phyloP scores from a whole-genome alignment of 37 sponge, comb jelly and placozoan genomes.

The Beroe forskalii region DNA sequence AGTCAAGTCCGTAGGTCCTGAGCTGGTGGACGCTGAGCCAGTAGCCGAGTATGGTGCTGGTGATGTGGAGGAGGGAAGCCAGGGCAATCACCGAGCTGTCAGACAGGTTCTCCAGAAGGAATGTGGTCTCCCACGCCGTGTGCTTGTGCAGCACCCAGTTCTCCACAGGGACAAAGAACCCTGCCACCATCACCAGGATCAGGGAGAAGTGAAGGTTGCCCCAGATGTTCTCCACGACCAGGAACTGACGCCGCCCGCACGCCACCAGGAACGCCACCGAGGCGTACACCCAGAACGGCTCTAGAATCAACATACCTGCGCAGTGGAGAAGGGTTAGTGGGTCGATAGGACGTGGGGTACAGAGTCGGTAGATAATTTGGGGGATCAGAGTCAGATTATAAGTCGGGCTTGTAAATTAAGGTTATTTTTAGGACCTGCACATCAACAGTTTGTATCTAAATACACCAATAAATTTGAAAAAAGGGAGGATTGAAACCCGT shows the following conservation, averaged over 20 bases:
- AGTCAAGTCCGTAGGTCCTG: not conserved
- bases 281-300: slow-evolving; percentile 60
- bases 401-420: not conserved
- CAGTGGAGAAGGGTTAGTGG: too few species aligned
- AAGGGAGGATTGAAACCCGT: too few species aligned
- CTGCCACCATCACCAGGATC: not conserved
- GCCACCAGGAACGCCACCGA: not conserved
- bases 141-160: slow-evolving; percentile 55
- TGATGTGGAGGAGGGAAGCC: slow-evolving; percentile 30
- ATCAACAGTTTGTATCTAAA: too few species aligned
- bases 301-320: slow-evolving; percentile 19
- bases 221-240: slow-evolving; percentile 2
- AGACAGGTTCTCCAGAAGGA: not conserved
- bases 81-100: slow-evolving; percentile 40
- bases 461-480: too few species aligned
- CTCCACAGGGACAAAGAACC: slow-evolving; percentile 25
- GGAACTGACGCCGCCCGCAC: not conserved
- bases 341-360: too few species aligned
- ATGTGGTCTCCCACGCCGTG: slow-evolving; percentile 55
- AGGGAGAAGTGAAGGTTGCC: slow-evolving; percentile 13
- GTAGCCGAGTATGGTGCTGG: not conserved
- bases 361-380: too few species aligned
- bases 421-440: too few species aligned
- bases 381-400: too few species aligned
- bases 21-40: slow-evolving; percentile 2